Conservation (phyloP, 2,888 invertebrate species). For the Gymnoscelis rufifasciata region DNA sequence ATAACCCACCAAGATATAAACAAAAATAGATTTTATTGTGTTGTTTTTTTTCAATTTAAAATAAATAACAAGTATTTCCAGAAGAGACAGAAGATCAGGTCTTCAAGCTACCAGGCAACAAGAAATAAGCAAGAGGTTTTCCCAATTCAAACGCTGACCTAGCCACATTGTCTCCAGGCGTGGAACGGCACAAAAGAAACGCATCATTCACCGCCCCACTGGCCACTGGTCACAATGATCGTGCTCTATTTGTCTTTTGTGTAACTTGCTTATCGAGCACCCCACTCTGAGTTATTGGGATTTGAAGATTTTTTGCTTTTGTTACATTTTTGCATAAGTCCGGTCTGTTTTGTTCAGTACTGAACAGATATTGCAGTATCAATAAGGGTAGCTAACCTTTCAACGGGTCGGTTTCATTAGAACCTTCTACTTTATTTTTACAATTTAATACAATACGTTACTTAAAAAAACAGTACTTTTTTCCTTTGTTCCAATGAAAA, state of each 20-base stretch:
- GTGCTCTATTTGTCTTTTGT: constrained; percentile 70
- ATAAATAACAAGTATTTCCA: too few relatives aligned
- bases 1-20: too few relatives aligned
- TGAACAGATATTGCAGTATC: too few relatives aligned
- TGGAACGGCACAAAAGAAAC: constrained; percentile 71
- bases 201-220: constrained; percentile 68
- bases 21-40: too few relatives aligned
- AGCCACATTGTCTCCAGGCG: constrained; percentile 55
- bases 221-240: constrained; percentile 59
- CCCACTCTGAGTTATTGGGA: constrained; percentile 29
- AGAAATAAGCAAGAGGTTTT: constrained; percentile 23
- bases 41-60: too few relatives aligned
- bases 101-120: not conserved
- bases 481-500: too few relatives aligned
- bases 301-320: constrained; percentile 44
- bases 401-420: too few relatives aligned
- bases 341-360: not conserved
- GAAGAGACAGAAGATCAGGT: too few relatives aligned
- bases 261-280: constrained; percentile 70
- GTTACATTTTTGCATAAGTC: constrained; percentile 3
- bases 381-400: too few relatives aligned
- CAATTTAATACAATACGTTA: too few relatives aligned
- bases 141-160: constrained; percentile 61
- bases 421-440: too few relatives aligned
- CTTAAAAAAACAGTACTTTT: too few relatives aligned